Percentiles rank a stretch among this genome's conserved stretches.
These are phyloP conservation scores for Luperina nickerlii DNA, from an alignment of 2,888 invertebrate genomes.

Conservation along the genomic window DNA sequence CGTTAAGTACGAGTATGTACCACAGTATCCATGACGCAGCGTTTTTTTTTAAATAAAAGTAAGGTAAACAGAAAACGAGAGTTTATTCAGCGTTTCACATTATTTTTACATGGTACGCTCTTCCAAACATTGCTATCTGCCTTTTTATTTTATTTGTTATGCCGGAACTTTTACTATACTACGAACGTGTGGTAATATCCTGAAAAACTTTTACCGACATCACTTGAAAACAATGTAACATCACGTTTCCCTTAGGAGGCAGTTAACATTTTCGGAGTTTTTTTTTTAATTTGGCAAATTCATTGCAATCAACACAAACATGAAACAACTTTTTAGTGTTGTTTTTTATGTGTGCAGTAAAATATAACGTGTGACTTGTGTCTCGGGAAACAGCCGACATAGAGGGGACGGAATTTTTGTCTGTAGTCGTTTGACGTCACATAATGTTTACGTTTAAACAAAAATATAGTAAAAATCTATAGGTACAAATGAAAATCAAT, in stretches of 20 bases:
- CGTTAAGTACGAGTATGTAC: neutral
- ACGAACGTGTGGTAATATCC: slow-evolving; percentile 42
- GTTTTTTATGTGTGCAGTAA: slow-evolving; percentile 57
- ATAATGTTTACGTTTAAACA: slow-evolving; percentile 4
- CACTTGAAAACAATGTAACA: slow-evolving; percentile 46
- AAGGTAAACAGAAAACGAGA: slow-evolving; percentile 10
- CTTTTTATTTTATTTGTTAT: slow-evolving; percentile 42
- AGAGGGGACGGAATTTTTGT: slow-evolving; percentile 7
- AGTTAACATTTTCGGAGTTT: slow-evolving; percentile 24
- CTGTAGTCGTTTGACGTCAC: slow-evolving; percentile 9
- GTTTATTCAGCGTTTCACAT: slow-evolving; percentile 32
- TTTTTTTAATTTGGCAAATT: slow-evolving; percentile 61
- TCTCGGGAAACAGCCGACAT: slow-evolving; percentile 4
- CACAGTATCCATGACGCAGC: too few relatives aligned
- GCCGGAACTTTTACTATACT: slow-evolving; percentile 32
- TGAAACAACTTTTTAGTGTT: slow-evolving; percentile 52
- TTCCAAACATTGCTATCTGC: slow-evolving; percentile 1
- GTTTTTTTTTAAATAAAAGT: slow-evolving; percentile 10
- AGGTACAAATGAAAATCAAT: neutral
- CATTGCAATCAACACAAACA: slow-evolving; percentile 57
- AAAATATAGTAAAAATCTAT: neutral
- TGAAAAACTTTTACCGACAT: slow-evolving; percentile 46
- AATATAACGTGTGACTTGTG: slow-evolving; percentile 49
- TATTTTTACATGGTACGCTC: slow-evolving; percentile 36
- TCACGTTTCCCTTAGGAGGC: slow-evolving; percentile 33